These are phyloP conservation scores for Ditula angustiorana DNA, from an alignment of 2,888 invertebrate species.

Conservation along the genomic window DNA sequence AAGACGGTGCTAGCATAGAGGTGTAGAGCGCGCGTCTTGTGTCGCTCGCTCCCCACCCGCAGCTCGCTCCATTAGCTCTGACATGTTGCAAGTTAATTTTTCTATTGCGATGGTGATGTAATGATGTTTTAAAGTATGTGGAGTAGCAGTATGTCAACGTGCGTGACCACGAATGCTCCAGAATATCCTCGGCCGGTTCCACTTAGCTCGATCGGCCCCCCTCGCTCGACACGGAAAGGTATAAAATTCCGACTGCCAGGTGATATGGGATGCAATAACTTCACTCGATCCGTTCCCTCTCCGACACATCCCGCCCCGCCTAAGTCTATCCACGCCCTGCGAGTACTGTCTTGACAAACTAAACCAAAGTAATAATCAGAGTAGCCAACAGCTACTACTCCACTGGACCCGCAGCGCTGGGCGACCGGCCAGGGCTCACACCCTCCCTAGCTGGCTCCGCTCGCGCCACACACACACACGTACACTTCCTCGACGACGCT, in stretches of 20 bases:
- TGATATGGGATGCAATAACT: constrained; percentile 84
- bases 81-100: constrained; percentile 82
- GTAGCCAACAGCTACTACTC: constrained; percentile 42
- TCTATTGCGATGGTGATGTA: constrained; percentile 77
- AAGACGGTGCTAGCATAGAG: constrained; percentile 69
- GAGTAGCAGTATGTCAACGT: constrained; percentile 84
- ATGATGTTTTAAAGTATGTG: constrained; percentile 81
- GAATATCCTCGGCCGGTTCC: constrained; percentile 81
- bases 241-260: constrained; percentile 84
- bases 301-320: constrained; percentile 71
- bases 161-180: constrained; percentile 84
- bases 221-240: constrained; percentile 85
- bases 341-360: constrained; percentile 20
- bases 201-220: constrained; percentile 84
- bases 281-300: constrained; percentile 74
- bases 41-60: constrained; percentile 71
- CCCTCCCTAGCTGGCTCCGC: constrained; percentile 82
- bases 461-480: constrained; percentile 79
- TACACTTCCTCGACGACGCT: constrained; percentile 63
- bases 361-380: constrained; percentile 29
- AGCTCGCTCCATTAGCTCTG: constrained; percentile 73
- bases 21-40: constrained; percentile 72
- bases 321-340: constrained; percentile 67
- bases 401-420: constrained; percentile 53
- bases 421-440: constrained; percentile 67